A percentile compares a stretch with the other conserved stretches of the same genome.
Conservation (phyloP, 2,888 invertebrate species). For the Dryomyza anilis region DNA sequence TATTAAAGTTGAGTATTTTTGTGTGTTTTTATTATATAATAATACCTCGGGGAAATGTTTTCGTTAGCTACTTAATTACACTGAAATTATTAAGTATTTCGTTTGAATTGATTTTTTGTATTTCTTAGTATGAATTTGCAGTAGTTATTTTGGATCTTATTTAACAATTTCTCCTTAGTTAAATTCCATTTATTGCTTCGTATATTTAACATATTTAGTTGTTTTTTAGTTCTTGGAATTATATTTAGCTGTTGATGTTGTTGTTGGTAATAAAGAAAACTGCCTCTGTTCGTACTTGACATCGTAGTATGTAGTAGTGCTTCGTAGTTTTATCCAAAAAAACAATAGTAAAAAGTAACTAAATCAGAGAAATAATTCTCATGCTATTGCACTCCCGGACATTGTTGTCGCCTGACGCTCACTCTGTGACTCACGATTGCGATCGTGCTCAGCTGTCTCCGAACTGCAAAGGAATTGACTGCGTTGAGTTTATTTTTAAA, state of each 20-base stretch:
- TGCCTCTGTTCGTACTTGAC: slow-evolving; percentile 36
- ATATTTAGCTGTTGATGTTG: slow-evolving; percentile 23
- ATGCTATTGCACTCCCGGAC: slow-evolving; percentile 63
- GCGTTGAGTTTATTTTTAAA: no score
- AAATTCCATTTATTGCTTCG: slow-evolving; percentile 26
- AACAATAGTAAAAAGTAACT: slow-evolving; percentile 54
- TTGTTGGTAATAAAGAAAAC: slow-evolving; percentile 37
- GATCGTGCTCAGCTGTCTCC: slow-evolving; percentile 61
- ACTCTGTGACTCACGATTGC: slow-evolving; percentile 58
- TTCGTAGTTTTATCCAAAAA: slow-evolving; percentile 16
- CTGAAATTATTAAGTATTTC: not conserved
- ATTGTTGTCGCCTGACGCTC: slow-evolving; percentile 62
- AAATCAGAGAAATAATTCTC: slow-evolving; percentile 64
- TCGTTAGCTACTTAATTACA: not conserved
- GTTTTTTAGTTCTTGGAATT: not conserved
- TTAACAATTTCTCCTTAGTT: no score
- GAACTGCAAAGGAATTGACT: slow-evolving; percentile 45
- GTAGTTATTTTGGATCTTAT: slow-evolving; percentile 14
- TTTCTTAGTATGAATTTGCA: slow-evolving; percentile 16
- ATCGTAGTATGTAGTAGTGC: slow-evolving; percentile 12
- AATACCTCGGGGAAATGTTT: no score
- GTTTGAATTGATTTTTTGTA: slow-evolving; percentile 1
- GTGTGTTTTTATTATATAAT: slow-evolving; percentile 6
- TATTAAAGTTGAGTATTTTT: not conserved
- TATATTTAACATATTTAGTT: slow-evolving; percentile 26